Evolutionary conservation across 2,888 invertebrate genomes (phyloP), one percentile per base, ranked within the genome.

Genomic region (Dicycla oo): DNA sequence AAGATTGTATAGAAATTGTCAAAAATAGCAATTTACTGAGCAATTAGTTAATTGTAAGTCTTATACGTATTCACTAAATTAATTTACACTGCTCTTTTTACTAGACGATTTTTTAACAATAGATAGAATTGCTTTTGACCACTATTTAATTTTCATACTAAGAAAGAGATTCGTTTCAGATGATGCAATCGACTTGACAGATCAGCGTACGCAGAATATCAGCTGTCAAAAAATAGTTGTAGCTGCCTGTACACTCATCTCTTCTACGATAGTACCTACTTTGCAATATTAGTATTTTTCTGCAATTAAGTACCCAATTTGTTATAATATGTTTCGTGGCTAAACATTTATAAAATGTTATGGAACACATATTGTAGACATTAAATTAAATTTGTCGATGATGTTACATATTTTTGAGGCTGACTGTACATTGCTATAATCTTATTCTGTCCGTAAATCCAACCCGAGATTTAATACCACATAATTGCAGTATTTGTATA

Each of bases 401-500:
- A 10, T 6, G 15, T 20, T 20, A 34, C 7, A 18, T 23, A 1
- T 18, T 18, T 58, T 60, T 1, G 7, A 26, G 13, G 8, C 10
- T 5, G 61, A 45, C 26, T 61, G 43, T 63, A 67, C 75, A n/a
- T 54, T 81, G 11, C 49, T 26, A 26, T 62, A 81, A 81, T 79
- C 43, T 62, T 81, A 79, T 82, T 82, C 63, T 26, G 38, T 56
- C 58, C n/a, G 20, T 38, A 38, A 43, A 51, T 40, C 30, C 18
- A 58, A 68, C 34, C 45, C 7, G 51, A 71, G 72, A 69, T 82
- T 84, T 85, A 83, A 83, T 77, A 75, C 69, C 51, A 73, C 71
- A 62, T 80, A 69, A 83, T 86, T 68, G 72, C 75, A 62, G 61
- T 68, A 73, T 74, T 57, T 80, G 80, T 72, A 83, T 83, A 80